A percentile compares a stretch with the other conserved stretches of the same genome.
phyloP scores from a whole-genome alignment of 2,113 vertebrate genomes.

The Sprattus sprattus region DNA sequence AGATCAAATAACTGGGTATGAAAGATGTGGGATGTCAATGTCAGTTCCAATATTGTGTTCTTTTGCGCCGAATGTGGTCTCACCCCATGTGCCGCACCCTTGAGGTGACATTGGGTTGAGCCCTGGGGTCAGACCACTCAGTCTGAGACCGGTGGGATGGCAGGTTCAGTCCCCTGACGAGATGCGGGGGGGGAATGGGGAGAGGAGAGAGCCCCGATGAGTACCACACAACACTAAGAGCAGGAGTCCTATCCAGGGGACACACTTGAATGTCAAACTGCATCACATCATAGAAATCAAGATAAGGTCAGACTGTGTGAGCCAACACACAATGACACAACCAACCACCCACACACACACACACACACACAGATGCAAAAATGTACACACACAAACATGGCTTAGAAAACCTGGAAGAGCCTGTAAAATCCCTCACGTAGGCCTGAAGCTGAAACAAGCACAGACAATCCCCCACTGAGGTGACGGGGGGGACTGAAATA shows the following conservation, averaged over 20 bases:
- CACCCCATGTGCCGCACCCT: conserved; percentile 28
- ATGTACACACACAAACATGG: background rate
- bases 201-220: conserved; percentile 45
- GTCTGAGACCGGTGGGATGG: conserved; percentile 52
- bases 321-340: conserved; percentile 24
- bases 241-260: conserved; percentile 53
- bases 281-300: conserved; percentile 60
- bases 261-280: conserved; percentile 61
- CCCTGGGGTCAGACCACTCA: conserved; percentile 28
- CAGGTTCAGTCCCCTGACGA: conserved; percentile 44
- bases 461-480: conserved; percentile 28
- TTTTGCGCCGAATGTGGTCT: conserved; percentile 23
- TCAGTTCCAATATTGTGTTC: conserved; percentile 32
- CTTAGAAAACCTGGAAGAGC: background rate
- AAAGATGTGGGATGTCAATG: conserved; percentile 29
- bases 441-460: conserved; percentile 9
- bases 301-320: conserved; percentile 59
- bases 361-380: background rate
- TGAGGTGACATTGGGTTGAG: conserved; percentile 6
- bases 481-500: conserved; percentile 9
- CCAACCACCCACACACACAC: background rate
- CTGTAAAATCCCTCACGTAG: background rate
- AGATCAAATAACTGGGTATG: conserved; percentile 19
- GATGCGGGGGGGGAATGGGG: background rate
- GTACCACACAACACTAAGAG: conserved; percentile 53